Base-by-base conservation (phyloP, 1,140 invertebrate genomes). In the Bombus consobrinus region DNA sequence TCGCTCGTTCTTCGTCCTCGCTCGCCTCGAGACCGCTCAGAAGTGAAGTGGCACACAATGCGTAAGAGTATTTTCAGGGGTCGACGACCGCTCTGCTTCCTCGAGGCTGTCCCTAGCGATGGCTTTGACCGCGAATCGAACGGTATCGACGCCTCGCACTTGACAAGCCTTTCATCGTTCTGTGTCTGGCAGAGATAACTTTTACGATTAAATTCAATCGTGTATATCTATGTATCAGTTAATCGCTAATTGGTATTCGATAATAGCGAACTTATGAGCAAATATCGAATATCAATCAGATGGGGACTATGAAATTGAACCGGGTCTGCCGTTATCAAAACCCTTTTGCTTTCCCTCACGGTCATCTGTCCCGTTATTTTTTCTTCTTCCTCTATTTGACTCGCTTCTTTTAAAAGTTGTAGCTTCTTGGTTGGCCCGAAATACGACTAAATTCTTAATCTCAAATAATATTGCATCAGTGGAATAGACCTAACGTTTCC, bases 1-100 rank as follows among this genome's bases (percentile, higher is more conserved):
- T 74, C 87, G 81, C 43, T 88, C 83, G 87, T 77, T 74, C 87
- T 22, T 77, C 81, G 81, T 62, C 53, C 81, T 85, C 80, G 78
- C 87, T 85, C 82, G 79, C 66, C 79, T 87, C 86, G 82, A 85
- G 80, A 88, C 87, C 83, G 87, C 85, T 92, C 92, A 89, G 87
- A 93, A 94, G 92, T 92, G 93, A 94, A 94, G 94, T 95, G 93
- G 94, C 94, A 95, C 94, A 94, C 93, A 94, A 94, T 94, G 93
- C 93, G 93, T 94, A 94, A 94, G 94, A 95, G 93, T 94, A 94
- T 93, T 93, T 93, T 93, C 89, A 93, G 90, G 82, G 94, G 89
- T 94, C 93, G 91, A 91, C 88, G 94, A 94, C 94, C 94, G 94
- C 93, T 94, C 94, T 94, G 94, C 89, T 94, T 94, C 93, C 87